phyloP scores from a whole-genome alignment of 2,113 vertebrate genomes.

The Toxostoma redivivum region DNA sequence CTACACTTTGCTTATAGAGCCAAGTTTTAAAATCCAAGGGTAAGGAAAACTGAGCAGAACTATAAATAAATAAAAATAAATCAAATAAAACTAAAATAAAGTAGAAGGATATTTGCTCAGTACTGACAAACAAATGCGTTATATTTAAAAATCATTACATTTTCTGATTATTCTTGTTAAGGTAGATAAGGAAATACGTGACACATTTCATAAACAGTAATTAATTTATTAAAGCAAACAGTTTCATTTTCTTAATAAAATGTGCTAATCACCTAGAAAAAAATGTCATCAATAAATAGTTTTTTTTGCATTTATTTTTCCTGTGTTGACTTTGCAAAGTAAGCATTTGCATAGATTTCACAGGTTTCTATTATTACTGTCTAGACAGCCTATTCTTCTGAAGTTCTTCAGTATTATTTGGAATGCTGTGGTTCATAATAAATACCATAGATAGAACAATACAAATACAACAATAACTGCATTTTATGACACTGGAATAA shows the following conservation, averaged over 20 bases:
- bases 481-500: not conserved
- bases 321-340: not conserved
- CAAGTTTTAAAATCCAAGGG: not conserved
- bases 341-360: conserved; percentile 55
- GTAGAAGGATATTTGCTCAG: not conserved
- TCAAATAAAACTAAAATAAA: not conserved
- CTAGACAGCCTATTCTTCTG: not conserved
- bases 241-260: not conserved
- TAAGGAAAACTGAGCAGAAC: not conserved
- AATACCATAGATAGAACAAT: not conserved
- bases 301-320: not conserved
- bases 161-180: not conserved
- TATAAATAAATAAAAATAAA: not conserved
- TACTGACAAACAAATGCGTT: not conserved
- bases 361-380: not conserved
- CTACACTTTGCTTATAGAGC: not conserved
- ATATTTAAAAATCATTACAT: not conserved
- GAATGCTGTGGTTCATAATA: not conserved
- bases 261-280: not conserved
- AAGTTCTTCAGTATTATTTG: not conserved
- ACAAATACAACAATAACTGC: not conserved
- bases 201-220: not conserved
- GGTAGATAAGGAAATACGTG: not conserved
- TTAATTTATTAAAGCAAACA: conserved; percentile 61
- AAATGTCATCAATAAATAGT: not conserved